phyloP scores from a whole-genome alignment of 2,888 invertebrate genomes.

The Tineola bisselliella region DNA sequence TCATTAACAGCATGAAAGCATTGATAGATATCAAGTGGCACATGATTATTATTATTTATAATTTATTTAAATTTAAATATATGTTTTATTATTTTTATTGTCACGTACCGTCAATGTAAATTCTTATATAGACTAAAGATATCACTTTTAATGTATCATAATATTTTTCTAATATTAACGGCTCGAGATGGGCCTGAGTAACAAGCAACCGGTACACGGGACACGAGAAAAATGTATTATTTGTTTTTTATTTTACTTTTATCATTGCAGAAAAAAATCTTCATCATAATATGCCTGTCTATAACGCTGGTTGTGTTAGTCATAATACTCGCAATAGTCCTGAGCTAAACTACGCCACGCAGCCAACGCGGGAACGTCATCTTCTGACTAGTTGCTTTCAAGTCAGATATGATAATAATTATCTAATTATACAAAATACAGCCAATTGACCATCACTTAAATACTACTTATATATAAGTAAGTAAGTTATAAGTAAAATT shows the following conservation, averaged over 20 bases:
- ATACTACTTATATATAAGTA: not conserved
- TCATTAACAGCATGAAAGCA: not conserved
- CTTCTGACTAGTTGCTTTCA: conserved; percentile 12
- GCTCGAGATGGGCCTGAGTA: not conserved
- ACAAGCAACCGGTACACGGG: not conserved
- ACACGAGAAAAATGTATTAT: conserved; percentile 17
- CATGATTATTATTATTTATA: not conserved
- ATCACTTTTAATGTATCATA: not conserved
- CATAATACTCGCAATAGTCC: conserved; percentile 70
- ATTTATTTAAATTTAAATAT: not conserved
- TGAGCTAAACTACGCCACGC: conserved; percentile 33
- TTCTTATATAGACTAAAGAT: not conserved
- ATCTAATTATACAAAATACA: not conserved
- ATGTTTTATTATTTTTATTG: not conserved
- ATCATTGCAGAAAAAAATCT: conserved; percentile 87
- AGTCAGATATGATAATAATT: not conserved
- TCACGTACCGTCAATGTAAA: not conserved
- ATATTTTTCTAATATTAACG: not conserved
- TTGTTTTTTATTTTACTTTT: conserved; percentile 64
- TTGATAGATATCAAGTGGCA: not conserved
- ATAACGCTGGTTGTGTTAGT: conserved; percentile 80
- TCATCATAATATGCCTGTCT: conserved; percentile 86
- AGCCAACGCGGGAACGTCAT: conserved; percentile 25
- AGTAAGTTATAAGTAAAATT: not conserved
- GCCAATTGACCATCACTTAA: not conserved